These are phyloP conservation scores for Agrochola macilenta DNA, from an alignment of 2,888 invertebrate species.

Conservation along the genomic window DNA sequence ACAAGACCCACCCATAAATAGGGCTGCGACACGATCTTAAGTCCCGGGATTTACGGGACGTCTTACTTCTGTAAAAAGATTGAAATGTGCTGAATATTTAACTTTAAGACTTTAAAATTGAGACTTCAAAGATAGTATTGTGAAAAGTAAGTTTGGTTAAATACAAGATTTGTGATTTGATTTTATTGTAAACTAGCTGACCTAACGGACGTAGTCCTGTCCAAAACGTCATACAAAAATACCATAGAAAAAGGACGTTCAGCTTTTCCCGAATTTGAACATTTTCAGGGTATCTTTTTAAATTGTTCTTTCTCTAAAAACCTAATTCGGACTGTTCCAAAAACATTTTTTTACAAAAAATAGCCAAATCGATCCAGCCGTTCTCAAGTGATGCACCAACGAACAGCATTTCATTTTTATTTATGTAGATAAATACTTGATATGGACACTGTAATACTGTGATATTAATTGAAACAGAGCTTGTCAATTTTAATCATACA, in stretches of 20 bases:
- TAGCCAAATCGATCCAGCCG: too few relatives aligned
- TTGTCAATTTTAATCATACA: not conserved
- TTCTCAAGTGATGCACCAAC: too few relatives aligned
- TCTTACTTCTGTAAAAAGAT: constrained; percentile 12
- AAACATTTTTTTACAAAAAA: too few relatives aligned
- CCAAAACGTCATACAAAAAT: too few relatives aligned
- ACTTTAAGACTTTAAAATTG: not conserved
- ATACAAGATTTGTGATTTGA: not conserved
- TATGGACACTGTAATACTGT: not conserved
- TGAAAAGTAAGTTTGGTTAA: not conserved
- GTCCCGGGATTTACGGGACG: constrained; percentile 44
- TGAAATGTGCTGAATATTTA: constrained; percentile 20
- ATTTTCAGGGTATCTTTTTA: too few relatives aligned
- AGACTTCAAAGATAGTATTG: not conserved
- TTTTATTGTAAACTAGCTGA: too few relatives aligned
- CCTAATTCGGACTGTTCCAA: too few relatives aligned
- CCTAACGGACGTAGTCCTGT: too few relatives aligned
- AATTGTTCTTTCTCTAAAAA: too few relatives aligned
- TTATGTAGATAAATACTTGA: not conserved
- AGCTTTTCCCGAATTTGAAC: too few relatives aligned
- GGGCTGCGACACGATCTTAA: constrained; percentile 40
- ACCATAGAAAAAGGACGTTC: too few relatives aligned
- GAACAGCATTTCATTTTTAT: too few relatives aligned
- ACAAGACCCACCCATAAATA: constrained; percentile 48
- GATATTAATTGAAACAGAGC: not conserved